Percentiles rank a stretch among this genome's conserved stretches.
These are phyloP conservation scores for Goniozus legneri DNA, from an alignment of 1,140 invertebrate genomes.

Conservation along the genomic window DNA sequence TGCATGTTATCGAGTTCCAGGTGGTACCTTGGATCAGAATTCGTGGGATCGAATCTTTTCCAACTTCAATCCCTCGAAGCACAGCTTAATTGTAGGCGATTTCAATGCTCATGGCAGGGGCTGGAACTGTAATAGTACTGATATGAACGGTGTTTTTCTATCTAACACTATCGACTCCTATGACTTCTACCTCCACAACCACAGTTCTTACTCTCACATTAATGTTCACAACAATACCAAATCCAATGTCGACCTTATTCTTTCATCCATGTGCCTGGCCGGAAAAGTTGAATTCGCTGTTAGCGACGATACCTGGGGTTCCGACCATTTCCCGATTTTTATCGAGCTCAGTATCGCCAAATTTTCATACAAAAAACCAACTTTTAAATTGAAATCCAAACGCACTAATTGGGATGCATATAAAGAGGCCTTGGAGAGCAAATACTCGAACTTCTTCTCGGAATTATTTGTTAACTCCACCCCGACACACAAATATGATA, in stretches of 20 bases:
- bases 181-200: too few species aligned
- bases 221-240: conserved; percentile 1
- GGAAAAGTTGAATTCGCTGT: conserved; percentile 4
- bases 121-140: too few species aligned
- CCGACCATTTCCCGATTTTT: conserved; percentile 9
- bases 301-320: conserved; percentile 8
- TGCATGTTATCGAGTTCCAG: too few species aligned
- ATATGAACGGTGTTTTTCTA: too few species aligned
- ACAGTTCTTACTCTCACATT: too few species aligned
- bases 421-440: not conserved
- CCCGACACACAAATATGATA: not conserved
- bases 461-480: not conserved
- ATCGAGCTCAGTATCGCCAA: conserved; percentile 3
- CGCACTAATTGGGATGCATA: conserved; percentile 4
- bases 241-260: conserved; percentile 12
- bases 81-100: too few species aligned
- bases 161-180: too few species aligned
- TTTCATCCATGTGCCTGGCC: conserved; percentile 8
- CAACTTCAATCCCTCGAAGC: too few species aligned
- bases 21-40: too few species aligned
- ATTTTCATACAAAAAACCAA: conserved; percentile 3
- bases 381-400: conserved; percentile 9
- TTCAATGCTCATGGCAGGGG: too few species aligned
- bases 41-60: too few species aligned
- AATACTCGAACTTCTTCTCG: not conserved